Base-by-base conservation (phyloP, 2,113 vertebrate genomes). In the Gobius niger region DNA sequence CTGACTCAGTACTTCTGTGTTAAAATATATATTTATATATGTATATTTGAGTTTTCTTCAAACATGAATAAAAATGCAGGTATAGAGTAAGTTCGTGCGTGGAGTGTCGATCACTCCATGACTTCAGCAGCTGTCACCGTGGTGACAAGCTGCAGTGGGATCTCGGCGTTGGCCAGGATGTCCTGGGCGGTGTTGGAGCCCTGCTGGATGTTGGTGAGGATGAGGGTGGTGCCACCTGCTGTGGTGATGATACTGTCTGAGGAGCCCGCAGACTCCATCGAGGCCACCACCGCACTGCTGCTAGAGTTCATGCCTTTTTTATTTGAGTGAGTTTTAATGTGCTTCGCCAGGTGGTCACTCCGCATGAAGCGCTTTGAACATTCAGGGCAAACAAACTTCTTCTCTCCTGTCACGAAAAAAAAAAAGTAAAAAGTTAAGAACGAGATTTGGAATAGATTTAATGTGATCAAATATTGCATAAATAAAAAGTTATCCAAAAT, bases 271-370 rank as follows among this genome's bases (percentile, higher is more conserved):
- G 95, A 95, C 90, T 98, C 97, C 89, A 98, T 93, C 56, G 95
- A 95, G 85, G 95, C 94, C 90, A 96, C 94, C 91, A 95, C 93
- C 73, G 95, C 90, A 34, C 24, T 34, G 91, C 94, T 93, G 89
- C 94, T 94, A 56, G 95, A 93, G 90, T 95, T 96, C 93, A 96
- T 94, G 81, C 94, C 96, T 92, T 98, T 98, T 94, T 99, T 99
- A 94, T 98, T 99, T 90, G 97, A 96, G 92, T 99, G 98, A 65
- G 98, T 99, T 95, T 99, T 99, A 93, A 99, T 98, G 91, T 99
- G 98, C 95, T 99, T 99, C 88, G 97, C 96, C 94, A 99, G 96
- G 85, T 99, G 98, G 89, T 99, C 97, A 87, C 98, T 99, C 90
- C 98, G 95, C 97, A 99, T 99, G 90, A 99, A 99, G 81, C 97